Percentiles rank a stretch among this genome's conserved stretches.
Evolutionary conservation across 2,888 invertebrate species (phyloP).

Genomic region (Synanthedon andrenaeformis): DNA sequence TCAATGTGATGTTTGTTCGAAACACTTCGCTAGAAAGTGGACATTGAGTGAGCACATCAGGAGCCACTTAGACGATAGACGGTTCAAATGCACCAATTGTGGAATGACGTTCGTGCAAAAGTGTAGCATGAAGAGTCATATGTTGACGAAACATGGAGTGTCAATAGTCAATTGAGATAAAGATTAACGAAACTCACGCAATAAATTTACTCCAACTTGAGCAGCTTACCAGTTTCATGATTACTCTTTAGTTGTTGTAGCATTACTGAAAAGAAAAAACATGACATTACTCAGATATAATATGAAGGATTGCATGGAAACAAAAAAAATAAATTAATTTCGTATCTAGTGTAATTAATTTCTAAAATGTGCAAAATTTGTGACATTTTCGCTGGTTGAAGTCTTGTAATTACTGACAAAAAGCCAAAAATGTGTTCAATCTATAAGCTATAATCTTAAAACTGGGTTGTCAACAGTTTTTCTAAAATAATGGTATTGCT

Average conservation of each 20-base stretch:
- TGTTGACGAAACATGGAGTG: constrained; percentile 1
- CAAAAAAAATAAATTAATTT: no score
- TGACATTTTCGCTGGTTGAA: no score
- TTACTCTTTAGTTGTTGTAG: no score
- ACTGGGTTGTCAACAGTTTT: no score
- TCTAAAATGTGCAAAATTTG: no score
- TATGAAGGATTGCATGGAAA: no score
- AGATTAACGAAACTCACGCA: constrained; percentile 2
- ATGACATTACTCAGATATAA: background rate
- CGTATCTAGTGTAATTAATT: no score
- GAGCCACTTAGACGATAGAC: constrained; percentile 8
- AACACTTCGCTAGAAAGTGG: constrained; percentile 8
- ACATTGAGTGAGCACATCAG: constrained; percentile 9
- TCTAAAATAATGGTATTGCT: no score
- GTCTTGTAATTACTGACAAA: no score
- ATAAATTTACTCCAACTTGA: background rate
- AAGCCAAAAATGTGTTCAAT: no score
- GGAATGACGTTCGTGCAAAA: constrained; percentile 6
- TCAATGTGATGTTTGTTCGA: constrained; percentile 26
- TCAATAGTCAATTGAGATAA: constrained; percentile 5
- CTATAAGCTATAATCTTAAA: no score
- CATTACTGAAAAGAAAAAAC: background rate
- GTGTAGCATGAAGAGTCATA: constrained; percentile 6
- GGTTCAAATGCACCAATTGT: constrained; percentile 3
- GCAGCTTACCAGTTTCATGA: no score